These are phyloP conservation scores for Corythoichthys intestinalis DNA, from an alignment of 2,113 vertebrate species.

Conservation along the genomic window DNA sequence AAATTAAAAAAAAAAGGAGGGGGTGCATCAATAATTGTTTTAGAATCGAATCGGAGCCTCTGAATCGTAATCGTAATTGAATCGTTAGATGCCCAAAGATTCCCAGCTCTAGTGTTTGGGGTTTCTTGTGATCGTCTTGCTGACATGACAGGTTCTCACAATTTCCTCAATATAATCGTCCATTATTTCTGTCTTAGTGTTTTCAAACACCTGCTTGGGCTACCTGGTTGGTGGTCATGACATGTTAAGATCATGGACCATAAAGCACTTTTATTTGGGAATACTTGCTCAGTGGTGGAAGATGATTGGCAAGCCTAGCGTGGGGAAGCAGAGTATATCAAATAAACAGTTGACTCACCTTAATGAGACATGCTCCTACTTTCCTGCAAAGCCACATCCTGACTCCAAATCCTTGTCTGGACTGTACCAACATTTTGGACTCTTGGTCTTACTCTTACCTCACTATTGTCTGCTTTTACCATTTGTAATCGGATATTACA, in stretches of 20 bases:
- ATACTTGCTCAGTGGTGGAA: not conserved
- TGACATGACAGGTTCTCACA: slow-evolving; percentile 5
- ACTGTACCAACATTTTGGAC: not conserved
- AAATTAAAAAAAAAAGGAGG: too few relatives aligned
- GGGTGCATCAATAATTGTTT: too few relatives aligned
- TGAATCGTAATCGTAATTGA: too few relatives aligned
- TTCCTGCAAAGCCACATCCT: slow-evolving; percentile 6
- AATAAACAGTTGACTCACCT: slow-evolving; percentile 28
- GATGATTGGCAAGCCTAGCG: slow-evolving; percentile 34
- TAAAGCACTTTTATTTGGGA: slow-evolving; percentile 22
- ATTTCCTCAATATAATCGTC: slow-evolving; percentile 11
- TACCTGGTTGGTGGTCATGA: slow-evolving; percentile 30
- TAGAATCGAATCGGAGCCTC: too few relatives aligned
- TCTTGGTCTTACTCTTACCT: not conserved
- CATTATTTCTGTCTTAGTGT: slow-evolving; percentile 3
- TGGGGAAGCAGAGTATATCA: slow-evolving; percentile 12
- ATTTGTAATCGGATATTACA: slow-evolving; percentile 47
- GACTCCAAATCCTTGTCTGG: slow-evolving; percentile 6
- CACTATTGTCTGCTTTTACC: slow-evolving; percentile 45
- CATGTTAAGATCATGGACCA: not conserved
- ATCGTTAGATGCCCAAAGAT: too few relatives aligned
- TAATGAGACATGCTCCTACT: slow-evolving; percentile 8
- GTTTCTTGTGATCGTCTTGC: too few relatives aligned
- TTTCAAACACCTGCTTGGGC: slow-evolving; percentile 35
- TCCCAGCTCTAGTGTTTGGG: too few relatives aligned